phyloP scores from a whole-genome alignment of 2,888 invertebrate genomes.

The Linhomoeus sp. region DNA sequence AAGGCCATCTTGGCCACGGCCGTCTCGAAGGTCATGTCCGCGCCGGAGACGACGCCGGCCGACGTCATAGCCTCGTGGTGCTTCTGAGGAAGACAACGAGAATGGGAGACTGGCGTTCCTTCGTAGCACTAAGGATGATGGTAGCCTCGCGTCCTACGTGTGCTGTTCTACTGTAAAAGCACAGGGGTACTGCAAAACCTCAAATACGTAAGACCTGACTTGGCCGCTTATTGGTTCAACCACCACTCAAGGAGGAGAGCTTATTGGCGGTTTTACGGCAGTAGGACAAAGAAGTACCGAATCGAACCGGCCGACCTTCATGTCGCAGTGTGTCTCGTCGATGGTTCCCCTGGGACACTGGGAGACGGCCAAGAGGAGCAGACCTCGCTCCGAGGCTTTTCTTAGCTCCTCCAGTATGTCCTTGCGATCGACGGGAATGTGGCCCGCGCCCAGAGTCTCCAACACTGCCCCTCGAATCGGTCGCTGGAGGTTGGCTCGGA shows the following conservation, averaged over 20 bases:
- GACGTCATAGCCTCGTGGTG: conserved; percentile 39
- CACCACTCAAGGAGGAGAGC: too few species aligned
- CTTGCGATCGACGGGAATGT: conserved; percentile 60
- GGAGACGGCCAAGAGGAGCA: conserved; percentile 72
- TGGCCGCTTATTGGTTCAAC: too few species aligned
- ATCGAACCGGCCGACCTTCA: conserved; percentile 38
- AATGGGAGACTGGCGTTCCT: too few species aligned
- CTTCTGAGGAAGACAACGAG: not conserved
- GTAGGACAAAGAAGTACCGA: too few species aligned
- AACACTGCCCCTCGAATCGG: conserved; percentile 64
- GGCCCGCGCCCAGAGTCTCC: conserved; percentile 80
- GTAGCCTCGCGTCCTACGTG: too few species aligned
- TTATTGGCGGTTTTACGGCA: too few species aligned
- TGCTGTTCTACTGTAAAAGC: too few species aligned
- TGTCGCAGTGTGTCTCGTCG: conserved; percentile 58
- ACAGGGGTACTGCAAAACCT: too few species aligned
- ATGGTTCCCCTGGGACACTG: conserved; percentile 71
- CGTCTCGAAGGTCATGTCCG: conserved; percentile 81
- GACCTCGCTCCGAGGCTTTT: conserved; percentile 37
- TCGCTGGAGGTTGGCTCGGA: conserved; percentile 38
- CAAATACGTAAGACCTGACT: too few species aligned
- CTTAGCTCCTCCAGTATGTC: conserved; percentile 54
- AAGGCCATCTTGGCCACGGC: conserved; percentile 75
- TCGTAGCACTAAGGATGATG: too few species aligned
- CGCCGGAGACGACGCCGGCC: conserved; percentile 54